A percentile compares a stretch with the other conserved stretches of the same genome.
Evolutionary conservation across 2,888 invertebrate species (phyloP).

Genomic region (Cylloceria caligata): DNA sequence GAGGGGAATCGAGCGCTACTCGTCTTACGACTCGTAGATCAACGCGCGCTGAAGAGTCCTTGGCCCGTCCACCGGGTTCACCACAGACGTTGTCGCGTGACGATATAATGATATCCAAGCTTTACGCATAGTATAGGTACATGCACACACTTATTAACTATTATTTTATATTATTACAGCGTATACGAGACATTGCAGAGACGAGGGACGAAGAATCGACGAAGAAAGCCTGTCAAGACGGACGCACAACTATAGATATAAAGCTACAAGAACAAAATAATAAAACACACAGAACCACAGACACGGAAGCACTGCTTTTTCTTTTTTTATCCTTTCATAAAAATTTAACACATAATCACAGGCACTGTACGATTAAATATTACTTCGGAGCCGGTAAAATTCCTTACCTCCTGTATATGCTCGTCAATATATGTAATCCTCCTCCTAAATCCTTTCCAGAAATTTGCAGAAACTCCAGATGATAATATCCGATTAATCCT

Average conservation of each 20-base stretch:
- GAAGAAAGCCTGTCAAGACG: conserved; percentile 39
- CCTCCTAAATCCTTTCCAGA: conserved; percentile 37
- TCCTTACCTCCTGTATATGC: conserved; percentile 59
- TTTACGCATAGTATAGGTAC: conserved; percentile 26
- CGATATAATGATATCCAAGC: conserved; percentile 63
- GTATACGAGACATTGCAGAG: background rate
- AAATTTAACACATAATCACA: conserved; percentile 40
- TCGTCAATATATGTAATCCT: conserved; percentile 45
- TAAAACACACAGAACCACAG: conserved; percentile 39
- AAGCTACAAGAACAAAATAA: conserved; percentile 16
- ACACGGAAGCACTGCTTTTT: conserved; percentile 40
- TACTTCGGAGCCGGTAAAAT: conserved; percentile 32
- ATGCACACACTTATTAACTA: background rate
- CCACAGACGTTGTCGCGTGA: conserved; percentile 67
- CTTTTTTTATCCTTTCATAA: conserved; percentile 2
- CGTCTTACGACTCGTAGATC: conserved; percentile 59
- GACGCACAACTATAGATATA: conserved; percentile 20
- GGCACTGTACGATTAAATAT: conserved; percentile 45
- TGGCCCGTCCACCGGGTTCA: conserved; percentile 65
- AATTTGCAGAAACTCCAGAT: background rate
- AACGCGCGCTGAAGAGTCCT: conserved; percentile 51
- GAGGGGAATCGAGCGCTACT: conserved; percentile 27
- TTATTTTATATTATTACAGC: conserved; percentile 13
- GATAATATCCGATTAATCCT: background rate
- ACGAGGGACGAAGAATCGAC: conserved; percentile 3